Percentiles rank a stretch among this genome's conserved stretches.
These are phyloP conservation scores for Zosterops lateralis DNA, from an alignment of 2,113 vertebrate genomes.

Conservation along the genomic window DNA sequence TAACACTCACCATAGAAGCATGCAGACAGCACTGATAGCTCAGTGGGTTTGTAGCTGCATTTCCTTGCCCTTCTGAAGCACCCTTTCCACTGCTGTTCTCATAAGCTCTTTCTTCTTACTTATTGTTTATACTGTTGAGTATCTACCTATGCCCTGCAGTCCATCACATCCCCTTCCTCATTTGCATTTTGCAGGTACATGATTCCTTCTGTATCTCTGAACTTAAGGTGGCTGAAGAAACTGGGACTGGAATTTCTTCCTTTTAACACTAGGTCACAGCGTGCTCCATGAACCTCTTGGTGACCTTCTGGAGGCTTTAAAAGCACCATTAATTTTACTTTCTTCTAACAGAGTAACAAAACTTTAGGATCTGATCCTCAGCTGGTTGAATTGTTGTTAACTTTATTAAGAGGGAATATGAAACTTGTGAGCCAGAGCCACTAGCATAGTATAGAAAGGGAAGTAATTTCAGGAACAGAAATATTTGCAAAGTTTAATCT, in stretches of 20 bases:
- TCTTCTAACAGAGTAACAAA: background rate
- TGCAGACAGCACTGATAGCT: background rate
- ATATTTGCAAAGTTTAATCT: slow-evolving; percentile 50
- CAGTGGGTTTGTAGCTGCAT: background rate
- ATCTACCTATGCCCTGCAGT: background rate
- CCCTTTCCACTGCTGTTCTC: background rate
- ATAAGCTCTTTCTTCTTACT: background rate
- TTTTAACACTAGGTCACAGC: background rate
- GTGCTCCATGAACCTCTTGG: background rate
- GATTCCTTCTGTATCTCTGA: background rate
- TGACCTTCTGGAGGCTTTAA: background rate
- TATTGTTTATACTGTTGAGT: background rate
- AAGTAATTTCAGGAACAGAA: slow-evolving; percentile 62
- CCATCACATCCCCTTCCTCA: background rate
- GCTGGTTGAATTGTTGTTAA: background rate
- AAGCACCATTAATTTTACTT: background rate
- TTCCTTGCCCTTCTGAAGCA: background rate
- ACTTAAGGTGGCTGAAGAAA: background rate
- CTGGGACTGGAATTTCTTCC: background rate
- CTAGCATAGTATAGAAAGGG: slow-evolving; percentile 19
- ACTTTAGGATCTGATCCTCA: background rate
- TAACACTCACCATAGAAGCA: background rate
- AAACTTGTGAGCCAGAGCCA: slow-evolving; percentile 11
- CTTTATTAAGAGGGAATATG: background rate
- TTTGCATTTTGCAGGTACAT: background rate